Conservation (phyloP, 2,797 vertebrate genomes). For the Xiphorhynchus erythropygius region DNA sequence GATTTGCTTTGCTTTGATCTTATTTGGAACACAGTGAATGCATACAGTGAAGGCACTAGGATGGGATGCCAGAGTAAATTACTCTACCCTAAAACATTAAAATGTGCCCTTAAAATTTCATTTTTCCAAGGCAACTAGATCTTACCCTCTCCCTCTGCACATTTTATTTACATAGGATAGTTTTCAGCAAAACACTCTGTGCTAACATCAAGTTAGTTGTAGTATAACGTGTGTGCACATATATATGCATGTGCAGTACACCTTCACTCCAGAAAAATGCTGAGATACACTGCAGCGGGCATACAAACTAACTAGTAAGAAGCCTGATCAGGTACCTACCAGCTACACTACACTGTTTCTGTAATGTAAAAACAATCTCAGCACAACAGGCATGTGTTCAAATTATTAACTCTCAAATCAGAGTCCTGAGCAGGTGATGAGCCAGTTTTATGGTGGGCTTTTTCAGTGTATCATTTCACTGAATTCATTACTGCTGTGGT, state of each 20-base stretch:
- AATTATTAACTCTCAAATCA: background rate
- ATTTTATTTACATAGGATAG: background rate
- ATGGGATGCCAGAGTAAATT: background rate
- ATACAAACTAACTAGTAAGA: background rate
- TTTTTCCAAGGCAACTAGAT: background rate
- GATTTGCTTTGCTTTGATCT: constrained; percentile 39
- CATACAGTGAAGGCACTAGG: background rate
- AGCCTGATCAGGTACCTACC: background rate
- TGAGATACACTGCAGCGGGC: background rate
- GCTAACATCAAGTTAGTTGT: background rate
- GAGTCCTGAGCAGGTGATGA: background rate
- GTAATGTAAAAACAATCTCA: background rate
- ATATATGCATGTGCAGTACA: background rate
- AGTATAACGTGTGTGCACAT: background rate
- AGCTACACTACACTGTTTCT: background rate
- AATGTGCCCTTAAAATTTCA: background rate
- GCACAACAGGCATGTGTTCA: background rate
- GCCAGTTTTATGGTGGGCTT: background rate
- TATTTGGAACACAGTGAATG: background rate
- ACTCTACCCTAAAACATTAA: background rate
- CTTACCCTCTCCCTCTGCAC: background rate
- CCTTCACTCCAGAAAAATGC: background rate
- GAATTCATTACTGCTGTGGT: background rate
- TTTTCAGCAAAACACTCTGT: background rate
- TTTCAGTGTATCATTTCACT: background rate